Percentiles rank a stretch among this genome's conserved stretches.
Conservation (phyloP, 1,140 invertebrate species). For the Drosophila biarmipes region DNA sequence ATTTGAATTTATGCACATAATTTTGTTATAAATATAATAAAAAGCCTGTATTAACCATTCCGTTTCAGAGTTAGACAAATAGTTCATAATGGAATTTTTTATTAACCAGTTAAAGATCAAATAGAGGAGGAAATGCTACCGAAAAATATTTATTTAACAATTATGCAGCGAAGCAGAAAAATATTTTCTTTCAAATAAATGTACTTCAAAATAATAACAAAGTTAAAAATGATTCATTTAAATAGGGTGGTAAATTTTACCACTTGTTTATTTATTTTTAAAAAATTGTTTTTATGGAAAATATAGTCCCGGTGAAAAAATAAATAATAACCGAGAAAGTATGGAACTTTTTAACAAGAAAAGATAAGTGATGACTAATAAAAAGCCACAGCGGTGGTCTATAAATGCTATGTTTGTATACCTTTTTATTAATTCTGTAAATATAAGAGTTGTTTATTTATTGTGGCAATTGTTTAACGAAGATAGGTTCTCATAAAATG, state of each 20-base stretch:
- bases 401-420: neutral
- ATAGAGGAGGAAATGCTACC: neutral
- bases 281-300: neutral
- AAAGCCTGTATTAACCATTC: constrained; percentile 4
- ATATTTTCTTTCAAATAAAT: neutral
- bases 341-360: constrained; percentile 2
- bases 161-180: neutral
- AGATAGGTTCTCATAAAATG: neutral
- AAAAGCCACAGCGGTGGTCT: neutral
- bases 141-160: neutral
- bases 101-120: neutral
- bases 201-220: neutral
- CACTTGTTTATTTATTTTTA: constrained; percentile 8
- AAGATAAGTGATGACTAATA: constrained; percentile 4
- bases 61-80: constrained; percentile 1
- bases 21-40: constrained; percentile 7
- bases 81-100: constrained; percentile 8
- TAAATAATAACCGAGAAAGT: neutral
- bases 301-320: neutral
- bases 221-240: too few species aligned
- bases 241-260: constrained; percentile 19
- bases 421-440: neutral
- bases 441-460: constrained; percentile 1
- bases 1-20: constrained; percentile 15
- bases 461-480: neutral